Conservation (phyloP, 2,888 invertebrate genomes). For the Carabus problematicus region DNA sequence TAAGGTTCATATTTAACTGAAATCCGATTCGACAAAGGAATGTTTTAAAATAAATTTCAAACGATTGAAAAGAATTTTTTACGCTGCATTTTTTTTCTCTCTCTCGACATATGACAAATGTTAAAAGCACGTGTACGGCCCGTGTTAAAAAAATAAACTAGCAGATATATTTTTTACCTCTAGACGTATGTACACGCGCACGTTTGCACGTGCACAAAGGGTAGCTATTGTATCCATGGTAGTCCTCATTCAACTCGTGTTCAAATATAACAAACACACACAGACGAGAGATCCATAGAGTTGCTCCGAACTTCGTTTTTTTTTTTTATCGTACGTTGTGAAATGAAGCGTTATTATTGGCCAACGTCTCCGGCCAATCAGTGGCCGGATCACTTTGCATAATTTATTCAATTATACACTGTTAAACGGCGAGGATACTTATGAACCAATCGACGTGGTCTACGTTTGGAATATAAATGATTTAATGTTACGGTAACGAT, state of each 20-base stretch:
- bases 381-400: slow-evolving; percentile 26
- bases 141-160: slow-evolving; percentile 52
- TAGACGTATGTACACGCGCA: too few species aligned
- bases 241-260: slow-evolving; percentile 27
- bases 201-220: slow-evolving; percentile 45
- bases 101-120: slow-evolving; percentile 53
- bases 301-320: not conserved
- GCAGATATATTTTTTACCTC: slow-evolving; percentile 49
- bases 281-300: too few species aligned
- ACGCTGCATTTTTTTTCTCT: slow-evolving; percentile 42
- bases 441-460: too few species aligned
- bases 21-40: slow-evolving; percentile 43
- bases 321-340: not conserved
- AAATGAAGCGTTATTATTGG: slow-evolving; percentile 17
- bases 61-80: slow-evolving; percentile 45
- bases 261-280: slow-evolving; percentile 20
- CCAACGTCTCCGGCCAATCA: slow-evolving; percentile 26
- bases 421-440: not conserved
- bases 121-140: slow-evolving; percentile 53
- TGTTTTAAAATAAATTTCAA: slow-evolving; percentile 47
- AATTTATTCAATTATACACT: slow-evolving; percentile 40
- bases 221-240: slow-evolving; percentile 45
- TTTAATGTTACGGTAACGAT: too few species aligned
- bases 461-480: too few species aligned
- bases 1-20: slow-evolving; percentile 13